Percentiles rank a stretch among this genome's conserved stretches.
Conservation (phyloP, 53 echinoderm and acorn worm species). For the Patiria pectinifera region DNA sequence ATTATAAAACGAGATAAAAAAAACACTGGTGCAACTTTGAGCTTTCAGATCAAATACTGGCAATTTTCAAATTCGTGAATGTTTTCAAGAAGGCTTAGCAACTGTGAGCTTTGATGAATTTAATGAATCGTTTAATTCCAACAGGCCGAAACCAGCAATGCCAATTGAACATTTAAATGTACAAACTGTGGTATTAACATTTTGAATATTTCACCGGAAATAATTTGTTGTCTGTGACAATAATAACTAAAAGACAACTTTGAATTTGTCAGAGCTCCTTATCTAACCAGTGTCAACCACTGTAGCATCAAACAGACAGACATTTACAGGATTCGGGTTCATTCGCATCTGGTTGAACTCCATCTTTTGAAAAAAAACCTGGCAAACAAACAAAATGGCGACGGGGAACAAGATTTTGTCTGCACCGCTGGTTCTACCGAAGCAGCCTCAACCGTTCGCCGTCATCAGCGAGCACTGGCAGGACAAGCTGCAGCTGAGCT, state of each 20-base stretch:
- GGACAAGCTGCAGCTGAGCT: constrained; percentile 65
- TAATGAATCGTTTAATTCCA: no score
- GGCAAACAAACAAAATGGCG: neutral
- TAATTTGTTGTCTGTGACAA: no score
- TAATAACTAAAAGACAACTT: no score
- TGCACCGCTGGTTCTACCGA: constrained; percentile 65
- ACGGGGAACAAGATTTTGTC: constrained; percentile 7
- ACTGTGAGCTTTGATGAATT: no score
- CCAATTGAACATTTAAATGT: neutral
- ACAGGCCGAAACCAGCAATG: neutral
- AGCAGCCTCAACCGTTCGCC: constrained; percentile 88
- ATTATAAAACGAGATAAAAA: no score
- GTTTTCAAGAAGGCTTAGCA: no score
- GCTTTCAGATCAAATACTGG: no score
- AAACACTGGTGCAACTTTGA: no score
- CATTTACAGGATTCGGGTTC: neutral
- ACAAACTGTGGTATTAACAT: no score
- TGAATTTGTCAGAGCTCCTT: no score
- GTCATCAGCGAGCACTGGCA: constrained; percentile 97
- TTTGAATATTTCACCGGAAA: no score
- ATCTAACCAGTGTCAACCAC: neutral
- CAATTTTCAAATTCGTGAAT: no score
- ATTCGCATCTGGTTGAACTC: neutral
- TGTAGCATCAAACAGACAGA: neutral
- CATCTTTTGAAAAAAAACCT: neutral